A percentile compares a stretch with the other conserved stretches of the same genome.
phyloP scores from a whole-genome alignment of 2,113 vertebrate species.

The Anhinga anhinga region DNA sequence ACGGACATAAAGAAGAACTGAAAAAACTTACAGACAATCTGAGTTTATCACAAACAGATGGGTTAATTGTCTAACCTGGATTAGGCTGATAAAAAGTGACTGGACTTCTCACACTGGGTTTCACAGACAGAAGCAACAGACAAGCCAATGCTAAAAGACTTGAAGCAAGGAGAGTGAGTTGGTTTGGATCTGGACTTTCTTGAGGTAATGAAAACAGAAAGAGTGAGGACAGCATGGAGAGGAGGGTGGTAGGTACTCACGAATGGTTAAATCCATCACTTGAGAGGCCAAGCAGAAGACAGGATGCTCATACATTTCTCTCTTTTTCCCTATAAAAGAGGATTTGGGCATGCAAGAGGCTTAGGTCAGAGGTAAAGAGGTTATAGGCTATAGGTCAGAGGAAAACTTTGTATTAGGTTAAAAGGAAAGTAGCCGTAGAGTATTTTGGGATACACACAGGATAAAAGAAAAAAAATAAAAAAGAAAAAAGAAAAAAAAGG shows the following conservation, averaged over 20 bases:
- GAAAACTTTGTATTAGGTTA: conserved; percentile 86
- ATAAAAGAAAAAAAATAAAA: conserved; percentile 67
- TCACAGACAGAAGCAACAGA: conserved; percentile 89
- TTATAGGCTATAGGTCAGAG: conserved; percentile 87
- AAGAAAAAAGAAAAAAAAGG: conserved; percentile 64
- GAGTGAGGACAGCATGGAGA: conserved; percentile 84
- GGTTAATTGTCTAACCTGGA: conserved; percentile 81
- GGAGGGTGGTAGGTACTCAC: conserved; percentile 97
- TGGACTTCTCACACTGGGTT: conserved; percentile 88
- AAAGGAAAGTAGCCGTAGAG: conserved; percentile 81
- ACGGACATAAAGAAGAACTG: conserved; percentile 86
- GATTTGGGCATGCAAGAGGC: conserved; percentile 98
- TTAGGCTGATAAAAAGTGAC: conserved; percentile 83
- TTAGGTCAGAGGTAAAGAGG: conserved; percentile 94
- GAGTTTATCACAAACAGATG: conserved; percentile 94
- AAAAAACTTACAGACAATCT: conserved; percentile 88
- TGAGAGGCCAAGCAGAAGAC: conserved; percentile 99
- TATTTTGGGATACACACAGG: conserved; percentile 78
- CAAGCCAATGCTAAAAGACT: conserved; percentile 85
- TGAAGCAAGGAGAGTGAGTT: conserved; percentile 83
- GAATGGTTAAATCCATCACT: conserved; percentile 99
- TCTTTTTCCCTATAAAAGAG: conserved; percentile 99
- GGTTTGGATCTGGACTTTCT: conserved; percentile 82
- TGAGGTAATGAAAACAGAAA: conserved; percentile 80
- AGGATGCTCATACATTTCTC: conserved; percentile 99